Percentiles rank a stretch among this genome's conserved stretches.
These are phyloP conservation scores for Coregonus suidteri DNA, from an alignment of 2,797 vertebrate genomes.

Conservation along the genomic window DNA sequence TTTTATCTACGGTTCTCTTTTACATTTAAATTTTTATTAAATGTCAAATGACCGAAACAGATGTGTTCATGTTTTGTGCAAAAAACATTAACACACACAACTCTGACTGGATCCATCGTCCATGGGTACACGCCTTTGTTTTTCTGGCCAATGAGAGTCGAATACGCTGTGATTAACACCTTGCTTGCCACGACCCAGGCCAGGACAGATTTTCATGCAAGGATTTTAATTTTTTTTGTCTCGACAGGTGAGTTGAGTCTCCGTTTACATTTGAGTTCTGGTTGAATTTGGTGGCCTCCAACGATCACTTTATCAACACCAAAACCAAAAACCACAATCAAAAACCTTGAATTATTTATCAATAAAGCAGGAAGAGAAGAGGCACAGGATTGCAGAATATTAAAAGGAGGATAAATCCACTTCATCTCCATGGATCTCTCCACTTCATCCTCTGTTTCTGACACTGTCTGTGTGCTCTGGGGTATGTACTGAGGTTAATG, in stretches of 20 bases:
- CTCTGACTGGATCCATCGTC: slow-evolving; percentile 36
- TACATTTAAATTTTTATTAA: not conserved
- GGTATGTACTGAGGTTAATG: slow-evolving; percentile 32
- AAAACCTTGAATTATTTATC: not conserved
- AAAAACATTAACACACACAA: not conserved
- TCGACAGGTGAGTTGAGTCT: not conserved
- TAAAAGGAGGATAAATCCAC: not conserved
- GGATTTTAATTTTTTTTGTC: not conserved
- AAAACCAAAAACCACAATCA: too few relatives aligned
- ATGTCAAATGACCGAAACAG: not conserved
- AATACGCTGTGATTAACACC: not conserved
- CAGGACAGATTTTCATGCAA: not conserved
- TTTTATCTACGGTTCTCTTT: not conserved
- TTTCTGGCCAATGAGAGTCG: not conserved
- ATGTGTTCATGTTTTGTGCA: not conserved
- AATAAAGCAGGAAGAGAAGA: not conserved
- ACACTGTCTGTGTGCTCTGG: slow-evolving; percentile 19
- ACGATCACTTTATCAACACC: not conserved
- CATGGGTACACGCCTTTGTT: slow-evolving; percentile 5
- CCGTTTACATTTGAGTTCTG: not conserved
- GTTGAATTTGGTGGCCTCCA: not conserved
- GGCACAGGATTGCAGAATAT: not conserved
- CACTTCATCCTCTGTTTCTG: rapidly evolving
- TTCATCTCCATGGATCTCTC: slow-evolving; percentile 12
- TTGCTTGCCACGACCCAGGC: too few relatives aligned